Evolutionary conservation across 2,113 vertebrate species (phyloP), one percentile per base, ranked within the genome.

Genomic region (Willisornis vidua): DNA sequence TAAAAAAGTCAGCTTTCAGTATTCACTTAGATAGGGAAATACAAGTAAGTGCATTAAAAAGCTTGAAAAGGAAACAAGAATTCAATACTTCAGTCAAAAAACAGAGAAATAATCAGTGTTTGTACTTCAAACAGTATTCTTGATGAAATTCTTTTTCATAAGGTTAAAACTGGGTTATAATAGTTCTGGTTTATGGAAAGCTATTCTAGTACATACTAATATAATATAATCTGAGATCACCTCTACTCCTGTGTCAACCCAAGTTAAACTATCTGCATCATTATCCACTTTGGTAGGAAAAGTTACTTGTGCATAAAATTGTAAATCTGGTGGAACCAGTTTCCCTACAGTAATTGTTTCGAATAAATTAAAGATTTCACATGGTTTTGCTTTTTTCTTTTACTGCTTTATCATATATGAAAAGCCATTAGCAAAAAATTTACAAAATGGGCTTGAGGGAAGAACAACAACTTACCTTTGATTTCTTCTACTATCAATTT

Each of bases 401-500:
- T 48, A 73, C 9, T 73, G 35, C 8, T 80, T 73, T 51, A 90
- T 45, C 1, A 0, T 46, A 55, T 83, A 19, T 57, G 46, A 75
- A 88, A 88, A 86, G 33, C 5, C 20, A 67, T 23, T 9, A 93
- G 33, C 8, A 80, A 86, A 52, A 71, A 45, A 6, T 28, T 75
- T 41, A 65, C 11, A 76, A 61, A 72, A 73, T 0, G 37, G 33
- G 6, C 23, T 37, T 37, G n/a, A 77, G 6, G 10, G 46, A 95
- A 90, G 71, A 96, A 71, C 7, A 78, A 52, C 7, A 6, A 92
- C 80, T 96, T 96, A 98, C 98, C 98, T 97, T 97, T 98, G 92
- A 98, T 98, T 98, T 98, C 98, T 87, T 98, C 97, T 83, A 98
- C 96, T 81, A 96, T 94, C 94, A 98, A 96, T 94, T 98, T 98